phyloP scores from a whole-genome alignment of 2,797 vertebrate species.

The Otolemur crassicaudatus region DNA sequence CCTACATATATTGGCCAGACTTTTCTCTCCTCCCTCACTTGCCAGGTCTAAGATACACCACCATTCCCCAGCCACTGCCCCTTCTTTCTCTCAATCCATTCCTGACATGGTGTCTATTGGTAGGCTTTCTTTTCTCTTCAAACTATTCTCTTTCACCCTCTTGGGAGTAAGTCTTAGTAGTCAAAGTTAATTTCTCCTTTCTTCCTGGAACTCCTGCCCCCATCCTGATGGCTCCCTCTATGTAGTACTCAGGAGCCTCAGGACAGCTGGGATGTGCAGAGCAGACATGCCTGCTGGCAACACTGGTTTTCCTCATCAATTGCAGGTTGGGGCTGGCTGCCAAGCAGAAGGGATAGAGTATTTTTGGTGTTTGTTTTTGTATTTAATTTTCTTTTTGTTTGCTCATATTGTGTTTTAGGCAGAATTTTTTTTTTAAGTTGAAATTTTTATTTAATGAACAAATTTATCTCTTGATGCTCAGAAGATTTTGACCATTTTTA shows the following conservation, averaged over 20 bases:
- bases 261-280: neutral
- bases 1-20: fast-evolving
- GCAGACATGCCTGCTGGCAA: neutral
- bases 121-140: neutral
- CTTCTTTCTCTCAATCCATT: neutral
- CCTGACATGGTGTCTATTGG: neutral
- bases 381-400: neutral
- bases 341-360: neutral
- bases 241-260: neutral
- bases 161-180: neutral
- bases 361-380: neutral
- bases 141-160: neutral
- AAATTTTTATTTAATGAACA: constrained; percentile 27
- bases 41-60: no score
- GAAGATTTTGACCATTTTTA: constrained; percentile 33
- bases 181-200: neutral
- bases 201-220: neutral
- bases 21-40: neutral
- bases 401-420: neutral
- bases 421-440: neutral
- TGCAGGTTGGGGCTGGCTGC: neutral
- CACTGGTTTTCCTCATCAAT: neutral
- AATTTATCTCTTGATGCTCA: constrained; percentile 3
- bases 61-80: neutral
- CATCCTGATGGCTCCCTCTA: neutral